phyloP scores from a whole-genome alignment of 1,140 invertebrate species.

The Gryllus bimaculatus region DNA sequence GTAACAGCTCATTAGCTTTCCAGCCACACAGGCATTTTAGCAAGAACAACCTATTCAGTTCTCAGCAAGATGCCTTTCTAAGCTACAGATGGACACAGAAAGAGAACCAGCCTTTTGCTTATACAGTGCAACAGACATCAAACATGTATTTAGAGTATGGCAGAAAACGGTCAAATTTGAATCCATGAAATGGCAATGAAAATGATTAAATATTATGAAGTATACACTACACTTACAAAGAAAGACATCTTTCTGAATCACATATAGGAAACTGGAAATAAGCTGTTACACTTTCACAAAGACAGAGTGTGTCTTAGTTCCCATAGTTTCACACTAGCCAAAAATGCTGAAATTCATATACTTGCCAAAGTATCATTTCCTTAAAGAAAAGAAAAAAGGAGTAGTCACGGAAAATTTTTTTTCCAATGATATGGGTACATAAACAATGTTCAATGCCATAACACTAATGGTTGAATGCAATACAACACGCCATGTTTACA shows the following conservation, averaged over 20 bases:
- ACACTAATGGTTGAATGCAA: conserved; percentile 7
- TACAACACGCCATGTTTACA: conserved; percentile 16
- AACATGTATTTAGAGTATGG: conserved; percentile 5
- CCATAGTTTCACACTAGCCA: not conserved
- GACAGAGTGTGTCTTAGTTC: not conserved
- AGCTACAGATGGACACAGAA: not conserved
- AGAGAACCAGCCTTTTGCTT: conserved; percentile 3
- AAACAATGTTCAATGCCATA: conserved; percentile 5
- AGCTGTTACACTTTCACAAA: not conserved
- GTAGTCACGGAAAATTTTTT: not conserved
- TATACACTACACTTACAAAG: not conserved
- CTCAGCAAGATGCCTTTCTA: conserved; percentile 6
- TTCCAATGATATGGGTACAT: conserved; percentile 15
- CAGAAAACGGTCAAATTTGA: conserved; percentile 4
- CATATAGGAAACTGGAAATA: not conserved
- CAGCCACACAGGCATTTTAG: not conserved
- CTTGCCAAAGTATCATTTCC: not conserved
- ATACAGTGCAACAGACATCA: conserved; percentile 4
- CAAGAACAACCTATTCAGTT: not conserved
- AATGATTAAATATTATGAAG: conserved; percentile 6
- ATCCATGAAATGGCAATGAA: not conserved
- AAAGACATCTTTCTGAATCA: not conserved
- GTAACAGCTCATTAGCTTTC: not conserved
- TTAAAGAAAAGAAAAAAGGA: conserved; percentile 1
- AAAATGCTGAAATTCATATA: not conserved